Conservation (phyloP, 2,888 invertebrate species). For the Pimpla rufipes region DNA sequence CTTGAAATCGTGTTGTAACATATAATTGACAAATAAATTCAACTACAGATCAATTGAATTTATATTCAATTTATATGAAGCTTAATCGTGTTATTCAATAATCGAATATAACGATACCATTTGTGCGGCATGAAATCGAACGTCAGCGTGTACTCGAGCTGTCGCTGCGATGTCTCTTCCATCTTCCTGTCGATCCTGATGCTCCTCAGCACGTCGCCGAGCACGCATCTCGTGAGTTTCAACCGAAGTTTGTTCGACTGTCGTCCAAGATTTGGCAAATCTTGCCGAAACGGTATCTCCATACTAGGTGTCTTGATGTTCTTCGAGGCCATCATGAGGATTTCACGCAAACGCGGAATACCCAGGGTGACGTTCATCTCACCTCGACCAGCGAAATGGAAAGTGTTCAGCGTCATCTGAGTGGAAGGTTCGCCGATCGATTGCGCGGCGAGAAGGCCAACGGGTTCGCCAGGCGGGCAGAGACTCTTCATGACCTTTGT, state of each 20-base stretch:
- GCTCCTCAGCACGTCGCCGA: slow-evolving; percentile 92
- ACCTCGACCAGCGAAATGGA: slow-evolving; percentile 99
- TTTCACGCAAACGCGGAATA: slow-evolving; percentile 98
- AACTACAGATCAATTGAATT: no score
- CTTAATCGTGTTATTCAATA: no score
- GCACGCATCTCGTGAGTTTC: slow-evolving; percentile 91
- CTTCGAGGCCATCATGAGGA: slow-evolving; percentile 97
- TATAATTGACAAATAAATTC: no score
- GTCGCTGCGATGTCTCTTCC: slow-evolving; percentile 86
- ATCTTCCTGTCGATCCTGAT: slow-evolving; percentile 89
- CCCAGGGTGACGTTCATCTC: slow-evolving; percentile 99
- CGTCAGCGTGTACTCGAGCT: slow-evolving; percentile 89
- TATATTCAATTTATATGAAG: no score
- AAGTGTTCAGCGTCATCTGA: slow-evolving; percentile 99
- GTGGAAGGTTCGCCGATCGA: slow-evolving; percentile 99
- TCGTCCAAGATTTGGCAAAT: slow-evolving; percentile 86
- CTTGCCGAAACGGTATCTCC: slow-evolving; percentile 93
- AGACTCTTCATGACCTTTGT: slow-evolving; percentile 89
- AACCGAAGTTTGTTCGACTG: slow-evolving; percentile 90
- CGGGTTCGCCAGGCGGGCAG: slow-evolving; percentile 97
- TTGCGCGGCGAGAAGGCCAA: slow-evolving; percentile 98
- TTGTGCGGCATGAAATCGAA: slow-evolving; percentile 91
- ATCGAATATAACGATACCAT: slow-evolving; percentile 77
- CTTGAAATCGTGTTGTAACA: no score
- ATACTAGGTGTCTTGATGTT: slow-evolving; percentile 98